Percentiles rank a stretch among this genome's conserved stretches.
phyloP scores from a whole-genome alignment of 2,888 invertebrate species.

The Halictus ligatus region DNA sequence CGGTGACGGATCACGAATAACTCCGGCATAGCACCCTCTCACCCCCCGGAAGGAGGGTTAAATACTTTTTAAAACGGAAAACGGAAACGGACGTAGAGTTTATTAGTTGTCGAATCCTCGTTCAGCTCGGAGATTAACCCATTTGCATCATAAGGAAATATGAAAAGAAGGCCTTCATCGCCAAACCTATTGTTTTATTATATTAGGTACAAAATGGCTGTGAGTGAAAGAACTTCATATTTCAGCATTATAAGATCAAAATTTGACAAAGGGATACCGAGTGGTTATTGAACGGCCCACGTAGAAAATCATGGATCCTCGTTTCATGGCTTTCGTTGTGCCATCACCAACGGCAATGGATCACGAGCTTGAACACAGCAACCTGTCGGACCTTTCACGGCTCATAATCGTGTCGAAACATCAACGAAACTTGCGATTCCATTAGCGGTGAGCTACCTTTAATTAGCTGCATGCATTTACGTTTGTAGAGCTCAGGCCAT shows the following conservation, averaged over 20 bases:
- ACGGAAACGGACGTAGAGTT: not conserved
- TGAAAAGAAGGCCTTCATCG: too few species aligned
- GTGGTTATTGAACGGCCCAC: slow-evolving; percentile 4
- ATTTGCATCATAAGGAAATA: too few species aligned
- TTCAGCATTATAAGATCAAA: not conserved
- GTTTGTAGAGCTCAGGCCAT: not conserved
- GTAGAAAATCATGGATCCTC: not conserved
- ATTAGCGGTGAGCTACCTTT: not conserved
- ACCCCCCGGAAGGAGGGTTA: too few species aligned
- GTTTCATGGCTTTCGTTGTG: slow-evolving; percentile 10
- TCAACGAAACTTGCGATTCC: slow-evolving; percentile 37
- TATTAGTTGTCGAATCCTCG: not conserved
- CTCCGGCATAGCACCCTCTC: too few species aligned
- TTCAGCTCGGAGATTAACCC: not conserved
- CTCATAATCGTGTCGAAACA: not conserved
- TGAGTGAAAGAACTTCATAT: too few species aligned
- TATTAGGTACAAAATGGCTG: too few species aligned
- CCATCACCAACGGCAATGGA: not conserved
- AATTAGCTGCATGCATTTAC: slow-evolving; percentile 13
- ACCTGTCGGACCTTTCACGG: not conserved
- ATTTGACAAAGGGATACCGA: not conserved
- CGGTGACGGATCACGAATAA: too few species aligned
- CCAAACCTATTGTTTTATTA: too few species aligned
- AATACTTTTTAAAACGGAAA: not conserved
- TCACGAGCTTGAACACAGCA: not conserved